Base-by-base conservation (phyloP, 2,797 vertebrate genomes). In the Ciconia nigra region DNA sequence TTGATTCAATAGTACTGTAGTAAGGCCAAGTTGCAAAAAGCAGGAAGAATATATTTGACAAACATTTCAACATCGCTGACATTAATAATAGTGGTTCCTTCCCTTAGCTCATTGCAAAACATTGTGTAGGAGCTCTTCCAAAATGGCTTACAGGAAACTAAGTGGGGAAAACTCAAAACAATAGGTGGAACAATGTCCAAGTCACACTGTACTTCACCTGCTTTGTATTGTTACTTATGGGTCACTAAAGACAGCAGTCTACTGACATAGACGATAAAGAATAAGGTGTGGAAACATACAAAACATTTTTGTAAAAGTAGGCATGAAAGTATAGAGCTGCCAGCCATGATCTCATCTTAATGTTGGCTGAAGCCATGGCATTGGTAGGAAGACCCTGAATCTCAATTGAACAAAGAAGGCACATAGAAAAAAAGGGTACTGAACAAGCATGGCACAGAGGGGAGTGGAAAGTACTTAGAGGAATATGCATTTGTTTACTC, bases 381-480 rank as follows among this genome's bases (percentile, higher is more conserved):
- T 17, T 11, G 13, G 7, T 15, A 44, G 76, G 47, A 55, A 66
- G 25, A 76, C 15, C 19, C 52, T 74, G 65, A 81, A 92, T 54
- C 33, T 7, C 47, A 52, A 3, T 0, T 65, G 69, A 66, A 67
- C 11, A 55, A 37, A 62, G 20, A 70, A 5, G 17, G 2, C 6
- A 26, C 7, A 17, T 1, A 41, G 37, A 2, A 65, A 65, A 65
- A 74, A 71, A 22, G 1, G 7, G 21, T 28, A 9, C 8, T 42
- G n/a, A 65, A 25, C 11, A 52, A 28, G 5, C 9, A 42, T 0
- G 25, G 42, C 24, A 33, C 19, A 12, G 2, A 41, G 5, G 2
- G 31, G 16, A 65, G 18, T 1, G 2, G 35, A 49, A 91, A 61
- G 29, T 5, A 12, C 51, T 42, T 33, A 28, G n/a, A 41, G 4